These are phyloP conservation scores for Dryas iulia DNA, from an alignment of 1,140 invertebrate species.

Conservation along the genomic window DNA sequence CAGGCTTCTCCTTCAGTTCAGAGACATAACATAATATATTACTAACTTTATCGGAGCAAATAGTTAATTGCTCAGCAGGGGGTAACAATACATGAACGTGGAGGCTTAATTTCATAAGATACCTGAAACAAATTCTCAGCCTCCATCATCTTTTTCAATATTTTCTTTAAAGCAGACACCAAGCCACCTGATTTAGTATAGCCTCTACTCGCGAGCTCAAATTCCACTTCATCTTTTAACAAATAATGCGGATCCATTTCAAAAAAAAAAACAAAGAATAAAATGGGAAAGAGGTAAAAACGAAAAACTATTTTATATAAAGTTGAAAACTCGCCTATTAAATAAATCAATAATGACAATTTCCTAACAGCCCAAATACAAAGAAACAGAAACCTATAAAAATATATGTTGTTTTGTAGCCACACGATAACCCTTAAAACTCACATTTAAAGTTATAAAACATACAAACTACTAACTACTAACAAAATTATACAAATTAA, in stretches of 20 bases:
- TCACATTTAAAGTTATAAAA: too few relatives aligned
- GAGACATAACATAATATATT: slow-evolving; percentile 22
- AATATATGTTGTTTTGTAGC: too few relatives aligned
- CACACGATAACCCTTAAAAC: too few relatives aligned
- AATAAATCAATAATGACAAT: too few relatives aligned
- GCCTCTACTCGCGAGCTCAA: slow-evolving; percentile 33
- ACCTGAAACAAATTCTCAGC: slow-evolving; percentile 15
- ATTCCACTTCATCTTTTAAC: slow-evolving; percentile 35
- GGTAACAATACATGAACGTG: slow-evolving; percentile 8
- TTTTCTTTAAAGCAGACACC: slow-evolving; percentile 23
- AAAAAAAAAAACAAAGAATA: neutral
- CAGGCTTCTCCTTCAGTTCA: slow-evolving; percentile 22
- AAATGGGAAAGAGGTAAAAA: too few relatives aligned
- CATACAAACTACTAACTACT: too few relatives aligned
- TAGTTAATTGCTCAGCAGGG: slow-evolving; percentile 14
- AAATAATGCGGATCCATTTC: slow-evolving; percentile 25
- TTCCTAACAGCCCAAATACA: too few relatives aligned
- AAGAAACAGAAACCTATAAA: too few relatives aligned
- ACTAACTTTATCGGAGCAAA: slow-evolving; percentile 24
- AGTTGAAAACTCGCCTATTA: too few relatives aligned
- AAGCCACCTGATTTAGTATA: slow-evolving; percentile 15
- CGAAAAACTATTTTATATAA: too few relatives aligned
- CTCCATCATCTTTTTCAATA: slow-evolving; percentile 24
- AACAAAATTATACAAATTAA: too few relatives aligned
- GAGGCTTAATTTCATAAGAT: slow-evolving; percentile 24